phyloP scores from a whole-genome alignment of 1,140 invertebrate species.

The Nasonia longicornis region DNA sequence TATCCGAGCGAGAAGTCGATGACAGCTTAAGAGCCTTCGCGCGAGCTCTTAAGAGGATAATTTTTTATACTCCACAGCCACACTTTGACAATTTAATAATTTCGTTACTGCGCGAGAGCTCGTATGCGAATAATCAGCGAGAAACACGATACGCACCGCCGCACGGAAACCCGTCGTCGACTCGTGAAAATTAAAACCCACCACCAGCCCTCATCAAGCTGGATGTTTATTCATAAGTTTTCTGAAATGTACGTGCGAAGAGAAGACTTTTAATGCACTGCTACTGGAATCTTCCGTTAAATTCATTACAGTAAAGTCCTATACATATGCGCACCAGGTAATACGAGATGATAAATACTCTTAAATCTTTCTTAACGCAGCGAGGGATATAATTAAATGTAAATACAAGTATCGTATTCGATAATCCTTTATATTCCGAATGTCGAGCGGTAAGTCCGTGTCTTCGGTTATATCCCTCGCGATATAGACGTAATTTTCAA shows the following conservation, averaged over 20 bases:
- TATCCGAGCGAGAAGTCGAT: slow-evolving; percentile 62
- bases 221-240: slow-evolving; percentile 18
- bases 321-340: too few species aligned
- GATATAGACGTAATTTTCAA: not conserved
- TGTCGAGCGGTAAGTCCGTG: too few species aligned
- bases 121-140: slow-evolving; percentile 60
- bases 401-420: not conserved
- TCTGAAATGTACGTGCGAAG: too few species aligned
- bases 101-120: slow-evolving; percentile 47
- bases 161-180: slow-evolving; percentile 36
- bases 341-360: too few species aligned
- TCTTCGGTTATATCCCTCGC: too few species aligned
- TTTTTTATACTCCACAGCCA: slow-evolving; percentile 52
- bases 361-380: too few species aligned
- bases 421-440: too few species aligned
- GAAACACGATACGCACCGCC: slow-evolving; percentile 53
- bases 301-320: too few species aligned
- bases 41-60: slow-evolving; percentile 61
- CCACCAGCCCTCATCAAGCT: not conserved
- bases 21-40: slow-evolving; percentile 67
- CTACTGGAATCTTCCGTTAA: too few species aligned
- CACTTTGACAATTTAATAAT: slow-evolving; percentile 64
- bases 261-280: too few species aligned
- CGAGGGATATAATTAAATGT: slow-evolving; percentile 2
- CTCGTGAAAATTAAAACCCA: slow-evolving; percentile 21